Base-by-base conservation (phyloP, 2,888 invertebrate genomes). In the Acleris laterana region DNA sequence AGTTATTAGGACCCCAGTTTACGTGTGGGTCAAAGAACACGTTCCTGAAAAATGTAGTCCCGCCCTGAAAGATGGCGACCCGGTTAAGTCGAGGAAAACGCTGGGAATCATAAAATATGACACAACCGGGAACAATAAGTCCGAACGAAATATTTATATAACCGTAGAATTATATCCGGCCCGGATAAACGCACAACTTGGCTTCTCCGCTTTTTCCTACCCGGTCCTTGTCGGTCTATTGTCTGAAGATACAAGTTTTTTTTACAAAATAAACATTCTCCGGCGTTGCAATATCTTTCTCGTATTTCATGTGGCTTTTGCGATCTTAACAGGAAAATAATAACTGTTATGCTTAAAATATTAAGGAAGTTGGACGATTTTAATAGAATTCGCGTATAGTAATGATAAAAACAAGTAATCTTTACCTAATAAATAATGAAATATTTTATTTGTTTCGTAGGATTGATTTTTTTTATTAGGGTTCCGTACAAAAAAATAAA, bases 61-160 rank as follows among this genome's bases (percentile, higher is more conserved):
- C 17, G 6, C 19, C 56, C 16, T 48, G 50, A 46, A 62, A 55
- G 22, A 42, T 49, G 49, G 62, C 22, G n/a, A 7, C 56, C 38
- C 20, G 38, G 13, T 20, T 49, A 32, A 38, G 9, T 48, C 16
- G 13, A 32, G 20, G 57, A 3, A 42, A 62, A 22, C 55, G 56
- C 38, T 44, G 16, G 49, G 42, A 56, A 63, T 50, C 49, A 63
- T 57, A 63, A 63, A 63, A 57, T 53, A 60, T 49, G 53, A 60
- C 53, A 28, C 60, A 65, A 60, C 17, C 22, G 60, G 55, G 64
- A 60, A 55, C 64, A 60, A 55, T 59, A 58, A 59, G 58, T 64
- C 49, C 20, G 49, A 55, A 49, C 49, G 49, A 59, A 55, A 64
- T 64, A 56, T 57, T 57, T 44, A 50, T 50, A 50, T 28, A 65